Percentiles rank a stretch among this genome's conserved stretches.
These are phyloP conservation scores for Synanthedon formicaeformis DNA, from an alignment of 2,888 invertebrate species.

Conservation along the genomic window DNA sequence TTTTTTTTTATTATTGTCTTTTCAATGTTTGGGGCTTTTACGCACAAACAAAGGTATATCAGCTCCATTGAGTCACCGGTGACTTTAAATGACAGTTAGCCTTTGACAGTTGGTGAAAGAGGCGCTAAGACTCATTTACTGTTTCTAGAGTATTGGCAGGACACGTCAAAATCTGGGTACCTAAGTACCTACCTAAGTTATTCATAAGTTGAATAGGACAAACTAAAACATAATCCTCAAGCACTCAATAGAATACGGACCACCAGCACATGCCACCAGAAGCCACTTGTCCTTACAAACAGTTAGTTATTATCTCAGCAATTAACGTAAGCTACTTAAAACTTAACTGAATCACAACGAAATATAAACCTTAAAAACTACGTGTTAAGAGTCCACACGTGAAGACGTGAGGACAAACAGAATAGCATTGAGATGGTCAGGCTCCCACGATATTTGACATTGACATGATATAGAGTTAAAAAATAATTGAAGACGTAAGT, in stretches of 20 bases:
- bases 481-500: no score
- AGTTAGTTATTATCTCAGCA: constrained; percentile 9
- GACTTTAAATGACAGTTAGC: no score
- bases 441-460: constrained; percentile 47
- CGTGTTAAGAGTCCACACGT: neutral
- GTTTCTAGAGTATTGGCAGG: no score
- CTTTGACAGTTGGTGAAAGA: no score
- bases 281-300: neutral
- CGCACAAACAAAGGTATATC: no score
- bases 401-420: constrained; percentile 29
- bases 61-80: no score
- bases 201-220: no score
- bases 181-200: no score
- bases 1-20: no score
- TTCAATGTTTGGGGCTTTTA: no score
- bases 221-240: neutral
- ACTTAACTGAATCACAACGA: neutral
- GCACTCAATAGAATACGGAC: neutral
- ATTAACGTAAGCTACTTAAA: constrained; percentile 21
- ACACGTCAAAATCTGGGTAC: no score
- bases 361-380: neutral
- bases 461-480: constrained; percentile 16
- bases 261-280: neutral
- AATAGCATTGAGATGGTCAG: constrained; percentile 48
- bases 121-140: no score